Evolutionary conservation across 2,113 vertebrate genomes (phyloP).

Genomic region (Eptesicus fuscus): DNA sequence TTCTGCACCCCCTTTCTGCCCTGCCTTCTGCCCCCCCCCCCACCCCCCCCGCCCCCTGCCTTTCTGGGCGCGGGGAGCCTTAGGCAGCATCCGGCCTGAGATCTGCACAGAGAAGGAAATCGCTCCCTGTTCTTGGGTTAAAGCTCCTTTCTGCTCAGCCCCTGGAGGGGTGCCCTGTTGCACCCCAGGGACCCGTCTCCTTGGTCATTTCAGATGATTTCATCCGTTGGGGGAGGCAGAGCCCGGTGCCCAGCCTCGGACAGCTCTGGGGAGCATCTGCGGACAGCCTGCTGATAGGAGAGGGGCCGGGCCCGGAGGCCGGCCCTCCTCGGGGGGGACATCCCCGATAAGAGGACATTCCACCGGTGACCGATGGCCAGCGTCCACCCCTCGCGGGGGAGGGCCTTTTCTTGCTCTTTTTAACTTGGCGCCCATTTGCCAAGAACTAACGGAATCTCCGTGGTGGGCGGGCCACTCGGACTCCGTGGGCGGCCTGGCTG

Average conservation of each 20-base stretch:
- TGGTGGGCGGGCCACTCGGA: not conserved
- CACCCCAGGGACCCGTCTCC: not conserved
- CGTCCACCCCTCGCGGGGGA: not conserved
- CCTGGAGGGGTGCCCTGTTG: not conserved
- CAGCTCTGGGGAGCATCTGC: constrained; percentile 50
- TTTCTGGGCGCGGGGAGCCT: not conserved
- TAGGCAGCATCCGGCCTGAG: not conserved
- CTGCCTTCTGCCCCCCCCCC: no score
- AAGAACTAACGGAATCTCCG: not conserved
- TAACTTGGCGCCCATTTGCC: not conserved
- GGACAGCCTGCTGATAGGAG: constrained; percentile 25
- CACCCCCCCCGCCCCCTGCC: no score
- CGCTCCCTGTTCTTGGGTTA: not conserved
- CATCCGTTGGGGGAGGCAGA: not conserved
- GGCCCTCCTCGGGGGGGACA: not conserved
- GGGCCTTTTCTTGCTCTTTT: not conserved
- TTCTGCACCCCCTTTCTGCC: not conserved
- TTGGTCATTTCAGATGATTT: constrained; percentile 12
- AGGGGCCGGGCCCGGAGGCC: not conserved
- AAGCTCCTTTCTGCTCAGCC: not conserved
- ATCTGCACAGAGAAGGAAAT: not conserved
- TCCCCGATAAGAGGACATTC: constrained; percentile 65
- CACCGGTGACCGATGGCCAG: not conserved
- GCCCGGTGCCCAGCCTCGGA: not conserved
- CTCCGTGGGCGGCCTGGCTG: not conserved